A percentile compares a stretch with the other conserved stretches of the same genome.
phyloP scores from a whole-genome alignment of 2,888 invertebrate genomes.

The Parnassius glacialis region DNA sequence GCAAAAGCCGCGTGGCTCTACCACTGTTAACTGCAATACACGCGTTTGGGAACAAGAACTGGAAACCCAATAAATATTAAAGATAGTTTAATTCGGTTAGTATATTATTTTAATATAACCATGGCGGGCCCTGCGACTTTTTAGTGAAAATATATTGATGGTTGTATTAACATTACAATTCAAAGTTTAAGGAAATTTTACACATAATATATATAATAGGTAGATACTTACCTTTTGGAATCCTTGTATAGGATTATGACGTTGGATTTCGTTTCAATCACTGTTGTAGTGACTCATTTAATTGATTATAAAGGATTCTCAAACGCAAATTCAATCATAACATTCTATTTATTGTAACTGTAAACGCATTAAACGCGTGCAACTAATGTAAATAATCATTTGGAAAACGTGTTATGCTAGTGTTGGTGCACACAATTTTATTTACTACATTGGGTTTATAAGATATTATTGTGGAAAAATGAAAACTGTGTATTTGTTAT shows the following conservation, averaged over 20 bases:
- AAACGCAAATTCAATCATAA: conserved; percentile 15
- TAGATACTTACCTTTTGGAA: conserved; percentile 1
- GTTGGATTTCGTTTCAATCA: conserved; percentile 18
- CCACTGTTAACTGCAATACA: too few species aligned
- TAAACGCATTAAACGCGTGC: neutral
- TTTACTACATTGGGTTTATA: neutral
- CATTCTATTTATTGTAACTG: conserved; percentile 6
- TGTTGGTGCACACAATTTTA: conserved; percentile 1
- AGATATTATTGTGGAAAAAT: conserved; percentile 4
- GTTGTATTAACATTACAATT: too few species aligned
- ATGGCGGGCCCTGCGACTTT: too few species aligned
- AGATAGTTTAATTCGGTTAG: too few species aligned
- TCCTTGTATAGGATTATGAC: conserved; percentile 24
- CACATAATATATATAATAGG: too few species aligned
- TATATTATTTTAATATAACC: too few species aligned
- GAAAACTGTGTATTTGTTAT: conserved; percentile 11
- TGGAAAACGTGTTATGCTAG: neutral
- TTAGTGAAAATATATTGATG: too few species aligned
- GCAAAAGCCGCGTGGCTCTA: too few species aligned
- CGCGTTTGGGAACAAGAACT: too few species aligned
- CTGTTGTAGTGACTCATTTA: conserved; percentile 22
- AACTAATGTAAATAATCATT: conserved; percentile 9
- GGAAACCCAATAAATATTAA: too few species aligned
- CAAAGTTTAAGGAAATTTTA: conserved; percentile 1
- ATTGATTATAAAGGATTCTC: conserved; percentile 23